Evolutionary conservation across 2,797 vertebrate species (phyloP), one percentile per base, ranked within the genome.

Genomic region (Sparidentex hasta): DNA sequence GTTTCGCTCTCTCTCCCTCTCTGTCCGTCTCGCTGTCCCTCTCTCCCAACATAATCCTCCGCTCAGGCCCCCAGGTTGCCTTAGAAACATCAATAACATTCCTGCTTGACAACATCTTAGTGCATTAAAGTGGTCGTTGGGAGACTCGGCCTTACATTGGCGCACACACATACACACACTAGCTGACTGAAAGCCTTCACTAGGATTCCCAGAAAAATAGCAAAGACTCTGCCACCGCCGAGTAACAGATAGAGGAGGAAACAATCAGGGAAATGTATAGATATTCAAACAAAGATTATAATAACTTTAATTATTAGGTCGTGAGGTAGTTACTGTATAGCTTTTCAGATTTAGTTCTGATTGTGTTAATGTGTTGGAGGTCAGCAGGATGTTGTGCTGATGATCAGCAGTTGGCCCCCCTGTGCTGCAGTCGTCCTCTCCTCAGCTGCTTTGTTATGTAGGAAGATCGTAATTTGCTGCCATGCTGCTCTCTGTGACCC

Each of bases 81-180:
- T 92, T 95, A 95, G 95, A 95, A 96, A 96, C 95, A 94, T 96
- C 93, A 96, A 96, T 96, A 96, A 95, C 94, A 94, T 95, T 95
- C 92, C 91, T 95, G 92, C 92, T 94, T 85, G 91, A 95, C 94
- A 96, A 87, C 93, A 94, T 95, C 94, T 95, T 94, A 92, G 92
- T 93, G 93, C 92, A 93, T 94, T 95, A 94, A 95, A 95, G 93
- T 93, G 92, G 88, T 94, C 89, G 83, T 91, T 92, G 81, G 86
- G 92, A 93, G 89, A 89, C 83, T 87, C 38, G 43, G 80, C 81
- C 69, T 79, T 74, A 74, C 81, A 68, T n/a, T 75, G 23, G 20
- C 44, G 13, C 43, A 3, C 80, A 65, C 72, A 43, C 73, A 59
- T 63, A 76, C 71, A 80, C 71, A 73, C 50, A 47, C 59, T 58